Percentiles rank a stretch among this genome's conserved stretches.
Conservation (phyloP, 1,140 invertebrate species). For the Drosophila oshimai region DNA sequence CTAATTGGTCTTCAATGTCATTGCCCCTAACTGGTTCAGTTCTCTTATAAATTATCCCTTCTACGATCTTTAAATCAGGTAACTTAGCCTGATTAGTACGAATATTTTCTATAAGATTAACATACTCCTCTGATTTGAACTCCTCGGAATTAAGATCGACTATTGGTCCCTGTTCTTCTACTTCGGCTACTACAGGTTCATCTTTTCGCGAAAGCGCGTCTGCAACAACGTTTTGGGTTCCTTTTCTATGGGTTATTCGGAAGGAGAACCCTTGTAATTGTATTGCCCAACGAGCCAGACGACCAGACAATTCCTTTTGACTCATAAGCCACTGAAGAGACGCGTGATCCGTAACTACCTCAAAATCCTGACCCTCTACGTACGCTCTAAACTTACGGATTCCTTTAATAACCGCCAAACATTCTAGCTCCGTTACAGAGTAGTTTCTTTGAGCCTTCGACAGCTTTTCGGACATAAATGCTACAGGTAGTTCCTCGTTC, state of each 20-base stretch:
- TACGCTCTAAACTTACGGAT: conserved; percentile 81
- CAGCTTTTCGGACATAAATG: not conserved
- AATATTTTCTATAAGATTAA: not conserved
- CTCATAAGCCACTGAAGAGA: conserved; percentile 66
- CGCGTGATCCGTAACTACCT: conserved; percentile 70
- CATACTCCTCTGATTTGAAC: conserved; percentile 16
- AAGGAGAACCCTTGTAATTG: conserved; percentile 10
- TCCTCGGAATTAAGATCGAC: conserved; percentile 2
- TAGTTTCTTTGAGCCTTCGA: conserved; percentile 9
- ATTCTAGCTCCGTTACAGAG: conserved; percentile 10
- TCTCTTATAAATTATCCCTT: not conserved
- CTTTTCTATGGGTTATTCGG: not conserved
- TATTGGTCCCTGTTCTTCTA: conserved; percentile 1
- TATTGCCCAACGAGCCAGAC: conserved; percentile 25
- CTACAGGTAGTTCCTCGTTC: not conserved
- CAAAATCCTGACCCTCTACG: no score
- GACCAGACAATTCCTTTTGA: conserved; percentile 75
- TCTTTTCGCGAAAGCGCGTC: conserved; percentile 5
- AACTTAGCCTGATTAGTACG: conserved; percentile 8
- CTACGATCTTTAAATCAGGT: conserved; percentile 15
- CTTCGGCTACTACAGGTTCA: not conserved
- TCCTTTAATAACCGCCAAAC: conserved; percentile 1
- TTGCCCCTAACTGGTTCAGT: not conserved
- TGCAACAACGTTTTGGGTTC: conserved; percentile 2
- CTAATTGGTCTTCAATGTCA: not conserved